Base-by-base conservation (phyloP, 2,888 invertebrate genomes). In the Epistrophe grossulariae region DNA sequence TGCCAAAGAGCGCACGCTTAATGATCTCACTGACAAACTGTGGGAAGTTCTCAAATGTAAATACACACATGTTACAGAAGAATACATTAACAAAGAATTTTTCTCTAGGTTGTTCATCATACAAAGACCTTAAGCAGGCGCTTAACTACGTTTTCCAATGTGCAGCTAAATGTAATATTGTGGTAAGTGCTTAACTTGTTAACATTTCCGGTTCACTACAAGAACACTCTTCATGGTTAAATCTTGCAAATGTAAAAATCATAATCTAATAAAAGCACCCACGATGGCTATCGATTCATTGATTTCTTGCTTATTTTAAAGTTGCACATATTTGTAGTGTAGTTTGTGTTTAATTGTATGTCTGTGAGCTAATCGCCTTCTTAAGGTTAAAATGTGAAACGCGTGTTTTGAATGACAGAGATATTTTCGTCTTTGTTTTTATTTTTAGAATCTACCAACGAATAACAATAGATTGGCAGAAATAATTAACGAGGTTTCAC, bases 391-490 rank as follows among this genome's bases (percentile, higher is more conserved):
- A n/a, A 45, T 59, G 59, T 35, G 19, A 3, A 19, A 43, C 5
- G 43, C 19, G 64, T 48, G 17, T 9, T 17, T 17, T 55, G 40
- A 35, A 66, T 15, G 17, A 17, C 11, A 66, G 38, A 17, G 6
- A 19, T 31, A 50, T 72, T 28, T 59, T 78, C 55, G 28, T 60
- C 0, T 31, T 57, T 0, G 59, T 52, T 60, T 74, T 64, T 74
- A 71, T 84, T 40, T 88, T 50, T 52, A 93, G 93, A 93, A 93
- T 64, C 91, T 91, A 38, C 93, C 93, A 43, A 91, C 91, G 45
- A 93, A 92, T 77, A 90, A 91, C 81, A 93, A 92, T 89, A 91
- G 92, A 7, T 88, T 93, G 62, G 93, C 92, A 9, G 92, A 92
- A 90, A 91, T 93, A 43, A 93, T 93, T 72, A 91, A 91, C 9